A percentile compares a stretch with the other conserved stretches of the same genome.
Conservation (phyloP, 2,113 vertebrate species). For the Alaudala cheleensis region DNA sequence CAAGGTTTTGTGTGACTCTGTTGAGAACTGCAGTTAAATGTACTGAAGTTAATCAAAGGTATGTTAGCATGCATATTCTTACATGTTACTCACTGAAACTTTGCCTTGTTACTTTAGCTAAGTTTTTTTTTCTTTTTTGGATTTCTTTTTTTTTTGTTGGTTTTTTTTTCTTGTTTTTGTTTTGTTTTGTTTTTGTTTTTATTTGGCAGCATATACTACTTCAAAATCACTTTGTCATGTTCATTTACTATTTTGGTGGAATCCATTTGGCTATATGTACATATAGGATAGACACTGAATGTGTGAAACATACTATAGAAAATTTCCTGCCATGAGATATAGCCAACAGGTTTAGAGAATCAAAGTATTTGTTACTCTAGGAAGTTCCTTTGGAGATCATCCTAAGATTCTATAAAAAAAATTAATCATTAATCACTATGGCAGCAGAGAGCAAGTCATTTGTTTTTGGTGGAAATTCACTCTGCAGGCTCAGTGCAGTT, state of each 20-base stretch:
- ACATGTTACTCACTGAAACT: background rate
- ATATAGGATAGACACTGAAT: background rate
- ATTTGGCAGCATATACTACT: background rate
- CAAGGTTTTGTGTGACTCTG: slow-evolving; percentile 35
- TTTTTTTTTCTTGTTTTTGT: background rate
- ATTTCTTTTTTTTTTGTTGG: background rate
- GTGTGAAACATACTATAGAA: background rate
- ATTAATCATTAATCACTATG: background rate
- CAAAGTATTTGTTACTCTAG: background rate
- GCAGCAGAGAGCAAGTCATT: background rate
- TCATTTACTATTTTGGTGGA: background rate
- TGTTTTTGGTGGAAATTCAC: background rate
- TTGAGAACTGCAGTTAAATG: slow-evolving; percentile 25
- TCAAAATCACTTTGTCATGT: background rate
- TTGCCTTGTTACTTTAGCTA: background rate
- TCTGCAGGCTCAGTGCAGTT: background rate
- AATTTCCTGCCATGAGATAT: background rate
- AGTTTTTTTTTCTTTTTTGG: background rate
- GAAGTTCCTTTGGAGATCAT: background rate
- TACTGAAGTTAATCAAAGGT: slow-evolving; percentile 35
- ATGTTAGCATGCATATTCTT: background rate
- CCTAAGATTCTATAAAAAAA: background rate
- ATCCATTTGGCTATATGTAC: background rate
- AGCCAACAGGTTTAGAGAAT: background rate
- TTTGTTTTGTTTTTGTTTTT: background rate